Conservation (phyloP, 2,888 invertebrate genomes). For the Drosophila picticornis region DNA sequence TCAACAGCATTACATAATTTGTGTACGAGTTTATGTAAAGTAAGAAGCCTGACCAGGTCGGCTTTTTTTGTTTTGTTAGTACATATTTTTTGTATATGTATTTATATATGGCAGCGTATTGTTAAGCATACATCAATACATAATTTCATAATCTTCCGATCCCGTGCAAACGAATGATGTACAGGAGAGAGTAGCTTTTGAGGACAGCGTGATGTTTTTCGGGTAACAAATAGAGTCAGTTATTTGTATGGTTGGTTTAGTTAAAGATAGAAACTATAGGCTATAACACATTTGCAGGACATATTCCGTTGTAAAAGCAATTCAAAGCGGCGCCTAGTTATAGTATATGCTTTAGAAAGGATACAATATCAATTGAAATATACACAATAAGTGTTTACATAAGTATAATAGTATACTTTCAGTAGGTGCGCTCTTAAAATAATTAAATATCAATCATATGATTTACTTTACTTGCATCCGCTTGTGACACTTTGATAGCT, state of each 20-base stretch:
- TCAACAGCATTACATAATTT: conserved; percentile 72
- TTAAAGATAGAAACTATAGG: conserved; percentile 48
- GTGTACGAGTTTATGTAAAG: conserved; percentile 50
- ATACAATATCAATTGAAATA: conserved; percentile 42
- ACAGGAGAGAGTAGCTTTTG: conserved; percentile 31
- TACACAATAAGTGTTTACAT: conserved; percentile 47
- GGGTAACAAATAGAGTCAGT: conserved; percentile 36
- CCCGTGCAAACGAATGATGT: conserved; percentile 17
- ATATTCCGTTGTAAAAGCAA: conserved; percentile 69
- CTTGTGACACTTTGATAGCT: conserved; percentile 28
- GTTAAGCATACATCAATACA: conserved; percentile 73
- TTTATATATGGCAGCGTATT: conserved; percentile 72
- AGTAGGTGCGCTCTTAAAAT: conserved; percentile 29
- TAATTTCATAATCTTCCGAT: conserved; percentile 45
- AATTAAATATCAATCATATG: conserved; percentile 30
- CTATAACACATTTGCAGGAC: conserved; percentile 73
- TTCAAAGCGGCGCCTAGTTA: conserved; percentile 62
- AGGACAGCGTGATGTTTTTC: conserved; percentile 45
- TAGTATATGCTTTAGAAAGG: conserved; percentile 56
- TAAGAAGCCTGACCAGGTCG: conserved; percentile 64
- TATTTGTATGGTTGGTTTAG: conserved; percentile 27
- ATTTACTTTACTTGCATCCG: conserved; percentile 26
- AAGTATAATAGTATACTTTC: conserved; percentile 26
- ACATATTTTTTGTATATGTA: conserved; percentile 39
- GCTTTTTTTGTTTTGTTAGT: conserved; percentile 48